Percentiles rank a stretch among this genome's conserved stretches.
phyloP scores from a whole-genome alignment of 2,888 invertebrate species.

The Agrotis clavis region DNA sequence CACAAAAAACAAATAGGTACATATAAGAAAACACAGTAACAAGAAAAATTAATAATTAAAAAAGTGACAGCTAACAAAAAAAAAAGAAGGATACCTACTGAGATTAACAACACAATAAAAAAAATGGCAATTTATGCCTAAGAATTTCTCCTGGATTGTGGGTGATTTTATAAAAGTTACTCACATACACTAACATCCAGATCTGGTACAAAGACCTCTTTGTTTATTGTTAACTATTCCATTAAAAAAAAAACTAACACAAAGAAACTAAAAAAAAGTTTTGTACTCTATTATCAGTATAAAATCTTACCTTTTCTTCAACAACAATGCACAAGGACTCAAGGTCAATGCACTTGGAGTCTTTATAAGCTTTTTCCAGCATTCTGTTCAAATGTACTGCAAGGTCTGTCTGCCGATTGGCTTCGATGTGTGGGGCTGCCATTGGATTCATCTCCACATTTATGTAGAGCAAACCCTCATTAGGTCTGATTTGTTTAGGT shows the following conservation, averaged over 20 bases:
- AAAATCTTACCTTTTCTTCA: slow-evolving; percentile 94
- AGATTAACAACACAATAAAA: no score
- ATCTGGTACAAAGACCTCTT: no score
- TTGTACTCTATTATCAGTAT: slow-evolving; percentile 20
- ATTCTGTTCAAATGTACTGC: slow-evolving; percentile 94
- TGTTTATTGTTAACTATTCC: no score
- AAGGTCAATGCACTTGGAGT: slow-evolving; percentile 97
- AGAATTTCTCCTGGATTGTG: no score
- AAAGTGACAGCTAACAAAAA: no score
- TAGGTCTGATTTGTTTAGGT: slow-evolving; percentile 96
- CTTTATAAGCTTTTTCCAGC: slow-evolving; percentile 97
- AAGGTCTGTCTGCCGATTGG: slow-evolving; percentile 94
- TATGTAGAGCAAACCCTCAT: slow-evolving; percentile 96
- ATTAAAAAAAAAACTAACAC: not conserved
- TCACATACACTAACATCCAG: no score
- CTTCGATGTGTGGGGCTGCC: slow-evolving; percentile 96
- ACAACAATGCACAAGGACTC: slow-evolving; percentile 98
- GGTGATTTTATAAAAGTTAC: no score
- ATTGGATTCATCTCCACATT: slow-evolving; percentile 97
- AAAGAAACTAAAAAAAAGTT: slow-evolving; percentile 23
- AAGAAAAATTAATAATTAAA: no score
- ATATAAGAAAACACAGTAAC: no score
- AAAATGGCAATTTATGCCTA: no score
- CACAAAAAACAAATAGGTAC: no score
- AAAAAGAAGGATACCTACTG: no score